Evolutionary conservation across 2,113 vertebrate genomes (phyloP).

Genomic region (Pseudopipra pipra): DNA sequence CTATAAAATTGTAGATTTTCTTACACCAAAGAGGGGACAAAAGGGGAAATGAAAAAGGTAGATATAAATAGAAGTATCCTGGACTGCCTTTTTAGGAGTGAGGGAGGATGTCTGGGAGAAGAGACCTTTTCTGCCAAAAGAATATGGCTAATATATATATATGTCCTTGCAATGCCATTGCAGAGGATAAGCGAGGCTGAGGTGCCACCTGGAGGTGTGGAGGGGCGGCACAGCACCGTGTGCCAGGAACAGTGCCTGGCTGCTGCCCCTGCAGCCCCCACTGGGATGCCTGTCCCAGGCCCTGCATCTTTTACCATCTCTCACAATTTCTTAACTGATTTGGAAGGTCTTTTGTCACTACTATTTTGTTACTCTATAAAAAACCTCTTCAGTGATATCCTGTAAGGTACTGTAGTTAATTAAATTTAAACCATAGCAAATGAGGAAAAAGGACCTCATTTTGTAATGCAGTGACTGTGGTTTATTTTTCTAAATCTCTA

Average conservation of each 20-base stretch:
- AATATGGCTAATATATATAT: not conserved
- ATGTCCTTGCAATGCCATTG: not conserved
- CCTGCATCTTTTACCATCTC: not conserved
- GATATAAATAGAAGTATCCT: not conserved
- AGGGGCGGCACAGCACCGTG: not conserved
- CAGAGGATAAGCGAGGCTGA: not conserved
- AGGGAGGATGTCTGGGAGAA: not conserved
- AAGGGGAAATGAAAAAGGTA: not conserved
- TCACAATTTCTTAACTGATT: not conserved
- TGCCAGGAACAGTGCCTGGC: not conserved
- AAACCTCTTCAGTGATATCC: not conserved
- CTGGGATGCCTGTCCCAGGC: not conserved
- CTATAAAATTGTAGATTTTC: no score
- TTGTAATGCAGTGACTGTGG: not conserved
- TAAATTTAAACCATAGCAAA: not conserved
- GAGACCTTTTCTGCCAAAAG: slow-evolving; percentile 2
- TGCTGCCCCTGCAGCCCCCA: not conserved
- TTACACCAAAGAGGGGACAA: not conserved
- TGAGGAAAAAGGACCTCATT: not conserved
- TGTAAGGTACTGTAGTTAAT: not conserved
- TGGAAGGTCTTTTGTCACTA: not conserved
- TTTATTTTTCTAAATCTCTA: not conserved
- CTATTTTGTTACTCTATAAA: not conserved
- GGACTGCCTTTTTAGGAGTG: slow-evolving; percentile 17
- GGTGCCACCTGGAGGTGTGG: slow-evolving; percentile 44